Conservation (phyloP, 2,113 vertebrate genomes). For the Leiothrix lutea region DNA sequence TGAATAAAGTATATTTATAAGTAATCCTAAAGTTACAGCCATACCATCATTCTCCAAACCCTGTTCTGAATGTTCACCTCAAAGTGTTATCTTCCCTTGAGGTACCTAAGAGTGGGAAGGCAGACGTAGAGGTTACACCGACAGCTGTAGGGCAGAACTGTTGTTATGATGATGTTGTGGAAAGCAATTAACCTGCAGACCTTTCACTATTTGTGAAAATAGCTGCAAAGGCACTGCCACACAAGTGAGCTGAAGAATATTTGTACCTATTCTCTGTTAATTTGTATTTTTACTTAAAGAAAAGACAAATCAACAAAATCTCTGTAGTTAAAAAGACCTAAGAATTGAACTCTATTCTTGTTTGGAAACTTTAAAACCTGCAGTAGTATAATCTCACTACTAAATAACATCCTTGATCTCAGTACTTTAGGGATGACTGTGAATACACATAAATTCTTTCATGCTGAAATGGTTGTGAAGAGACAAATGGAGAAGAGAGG, state of each 20-base stretch:
- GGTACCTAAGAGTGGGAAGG: neutral
- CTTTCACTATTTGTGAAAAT: neutral
- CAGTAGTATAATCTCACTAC: neutral
- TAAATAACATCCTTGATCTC: neutral
- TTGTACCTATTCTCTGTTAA: neutral
- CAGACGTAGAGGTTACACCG: rapidly evolving
- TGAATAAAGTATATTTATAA: neutral
- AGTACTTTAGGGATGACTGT: neutral
- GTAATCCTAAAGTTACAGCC: neutral
- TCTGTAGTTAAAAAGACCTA: neutral
- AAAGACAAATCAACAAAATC: neutral
- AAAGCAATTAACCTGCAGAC: neutral
- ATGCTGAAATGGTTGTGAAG: neutral
- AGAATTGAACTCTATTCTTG: neutral
- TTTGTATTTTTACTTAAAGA: neutral
- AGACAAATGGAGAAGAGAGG: neutral
- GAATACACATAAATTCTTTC: neutral
- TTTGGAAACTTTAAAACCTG: neutral
- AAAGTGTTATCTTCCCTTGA: neutral
- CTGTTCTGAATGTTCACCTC: neutral
- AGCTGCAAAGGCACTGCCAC: neutral
- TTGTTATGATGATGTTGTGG: neutral
- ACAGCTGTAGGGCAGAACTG: neutral
- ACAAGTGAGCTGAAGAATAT: neutral
- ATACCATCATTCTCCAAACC: neutral